These are phyloP conservation scores for Sericinus montela DNA, from an alignment of 2,888 invertebrate species.

Conservation along the genomic window DNA sequence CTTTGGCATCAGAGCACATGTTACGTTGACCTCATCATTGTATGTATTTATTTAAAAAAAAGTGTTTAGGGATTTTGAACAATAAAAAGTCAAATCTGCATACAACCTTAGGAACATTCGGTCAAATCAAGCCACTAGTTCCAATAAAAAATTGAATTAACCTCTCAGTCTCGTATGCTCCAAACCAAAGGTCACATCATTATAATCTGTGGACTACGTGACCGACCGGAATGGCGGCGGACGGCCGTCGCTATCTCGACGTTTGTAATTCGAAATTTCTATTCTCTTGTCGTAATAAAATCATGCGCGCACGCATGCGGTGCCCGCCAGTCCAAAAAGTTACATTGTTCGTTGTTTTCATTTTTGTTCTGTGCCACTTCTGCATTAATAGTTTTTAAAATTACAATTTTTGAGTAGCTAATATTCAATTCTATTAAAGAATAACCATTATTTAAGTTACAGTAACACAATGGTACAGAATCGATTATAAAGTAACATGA, in stretches of 20 bases:
- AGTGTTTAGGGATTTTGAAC: no score
- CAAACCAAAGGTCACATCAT: constrained; percentile 70
- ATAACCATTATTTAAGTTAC: no score
- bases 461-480: no score
- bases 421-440: no score
- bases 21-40: no score
- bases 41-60: no score
- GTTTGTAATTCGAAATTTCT: constrained; percentile 67
- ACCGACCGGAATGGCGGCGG: constrained; percentile 55
- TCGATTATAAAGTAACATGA: no score
- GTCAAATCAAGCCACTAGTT: constrained; percentile 57
- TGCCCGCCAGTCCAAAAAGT: constrained; percentile 38
- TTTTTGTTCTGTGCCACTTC: constrained; percentile 3
- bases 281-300: constrained; percentile 71
- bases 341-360: constrained; percentile 31
- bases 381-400: not conserved
- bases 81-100: constrained; percentile 18
- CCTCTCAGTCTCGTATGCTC: constrained; percentile 55
- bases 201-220: constrained; percentile 67
- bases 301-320: constrained; percentile 61
- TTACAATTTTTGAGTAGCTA: not conserved
- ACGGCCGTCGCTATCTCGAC: constrained; percentile 37
- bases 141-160: constrained; percentile 66
- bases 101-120: constrained; percentile 30
- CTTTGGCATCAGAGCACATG: no score